Base-by-base conservation (phyloP, 2,113 vertebrate species). In the Spermophilus dauricus region DNA sequence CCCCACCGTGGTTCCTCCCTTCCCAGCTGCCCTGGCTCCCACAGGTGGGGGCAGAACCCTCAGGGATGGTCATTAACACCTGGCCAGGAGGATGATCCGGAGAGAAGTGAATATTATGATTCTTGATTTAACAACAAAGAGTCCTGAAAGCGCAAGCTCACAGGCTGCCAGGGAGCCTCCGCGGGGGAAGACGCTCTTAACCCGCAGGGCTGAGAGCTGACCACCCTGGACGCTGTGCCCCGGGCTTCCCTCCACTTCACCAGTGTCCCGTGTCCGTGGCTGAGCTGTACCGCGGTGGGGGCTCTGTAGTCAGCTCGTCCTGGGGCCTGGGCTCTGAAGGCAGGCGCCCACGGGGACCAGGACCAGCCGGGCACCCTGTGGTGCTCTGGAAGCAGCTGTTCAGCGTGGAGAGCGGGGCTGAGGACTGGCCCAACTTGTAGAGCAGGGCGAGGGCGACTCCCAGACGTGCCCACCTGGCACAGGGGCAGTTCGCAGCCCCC, bases 401-500 rank as follows among this genome's bases (percentile, higher is more conserved):
- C 18, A 69, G 32, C 4, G 14, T 17, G 14, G 10, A 65, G 39
- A 32, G 45, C 3, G 4, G 22, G 48, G 80, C 20, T 5, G 20
- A 24, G 30, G 18, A 51, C 24, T 34, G 53, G 45, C 67, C 37
- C 48, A 6, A 20, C 37, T 30, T 26, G 12, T 2, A 45, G 51
- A 75, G 82, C 78, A 18, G 76, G 28, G 17, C 22, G 24, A n/a
- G 32, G 32, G 5, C 2, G 2, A 20, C 22, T 1, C 5, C 14
- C 24, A 18, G 63, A 16, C 48, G 0, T 2, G 13, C 16, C 61
- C 65, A 76, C 63, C n/a, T 48, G 45, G 63, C 26, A 4, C 28
- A 3, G 0, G 1, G 51, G 75, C 42, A 28, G 61, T 7, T 28
- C 34, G 7, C 1, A 53, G 10, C 32, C 8, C 26, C 20, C 34